Percentiles rank a stretch among this genome's conserved stretches.
phyloP scores from a whole-genome alignment of 2,113 vertebrate genomes.

The Urocolius indicus region DNA sequence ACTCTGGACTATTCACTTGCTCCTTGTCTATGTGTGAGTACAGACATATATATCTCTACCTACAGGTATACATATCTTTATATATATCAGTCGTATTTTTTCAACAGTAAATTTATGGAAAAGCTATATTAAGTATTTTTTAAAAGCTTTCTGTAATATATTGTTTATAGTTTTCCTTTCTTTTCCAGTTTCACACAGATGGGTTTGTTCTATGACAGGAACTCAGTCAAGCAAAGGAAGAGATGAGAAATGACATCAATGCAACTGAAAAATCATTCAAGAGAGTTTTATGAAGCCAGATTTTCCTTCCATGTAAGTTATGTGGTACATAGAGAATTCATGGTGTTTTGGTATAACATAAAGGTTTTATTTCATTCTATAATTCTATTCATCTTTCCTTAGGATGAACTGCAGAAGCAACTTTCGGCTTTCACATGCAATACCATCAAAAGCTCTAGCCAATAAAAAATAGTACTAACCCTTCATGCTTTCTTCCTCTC shows the following conservation, averaged over 20 bases:
- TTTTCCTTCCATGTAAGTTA: neutral
- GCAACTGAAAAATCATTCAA: neutral
- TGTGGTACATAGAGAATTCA: neutral
- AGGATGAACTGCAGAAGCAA: neutral
- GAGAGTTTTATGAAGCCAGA: neutral
- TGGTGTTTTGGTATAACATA: neutral
- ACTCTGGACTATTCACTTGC: neutral
- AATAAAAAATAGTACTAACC: neutral
- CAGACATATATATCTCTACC: accelerated
- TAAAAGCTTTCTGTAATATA: neutral
- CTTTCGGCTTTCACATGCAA: neutral
- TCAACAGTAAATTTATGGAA: neutral
- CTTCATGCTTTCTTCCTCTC: neutral
- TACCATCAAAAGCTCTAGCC: neutral
- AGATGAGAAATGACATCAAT: neutral
- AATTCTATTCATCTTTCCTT: neutral
- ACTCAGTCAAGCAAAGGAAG: neutral
- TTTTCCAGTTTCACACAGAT: neutral
- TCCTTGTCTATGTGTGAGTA: neutral
- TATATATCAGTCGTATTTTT: neutral
- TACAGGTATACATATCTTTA: neutral
- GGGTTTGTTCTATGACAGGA: neutral
- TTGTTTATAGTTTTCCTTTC: neutral
- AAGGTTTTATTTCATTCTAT: neutral
- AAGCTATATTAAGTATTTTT: neutral